Base-by-base conservation (phyloP, 2,888 invertebrate species). In the Steromphala cineraria region DNA sequence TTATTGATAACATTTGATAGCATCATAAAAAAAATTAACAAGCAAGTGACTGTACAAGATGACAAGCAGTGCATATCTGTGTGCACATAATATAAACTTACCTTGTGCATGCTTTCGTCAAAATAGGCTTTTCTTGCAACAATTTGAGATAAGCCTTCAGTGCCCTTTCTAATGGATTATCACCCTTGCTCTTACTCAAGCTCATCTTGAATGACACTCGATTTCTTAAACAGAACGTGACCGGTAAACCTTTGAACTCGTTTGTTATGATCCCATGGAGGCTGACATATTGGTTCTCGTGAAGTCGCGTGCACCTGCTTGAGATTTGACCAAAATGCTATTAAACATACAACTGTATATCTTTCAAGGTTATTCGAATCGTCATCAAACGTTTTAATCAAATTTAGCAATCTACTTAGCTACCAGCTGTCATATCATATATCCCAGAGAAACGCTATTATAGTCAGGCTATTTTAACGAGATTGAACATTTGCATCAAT, bases 71-170 rank as follows among this genome's bases (percentile, higher is more conserved):
- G n/a, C n/a, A n/a, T n/a, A n/a, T n/a, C n/a, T n/a, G n/a, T n/a
- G n/a, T 36, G 2, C 7, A 56, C 56, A 24, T 13, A 7, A 24
- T 10, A 7, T 5, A 7, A 0, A 56, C 85, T 24, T 78, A 89
- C 90, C 88, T 90, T 67, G 90, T 89, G 56, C 87, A 82, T 7
- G 89, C 83, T 85, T 90, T 91, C 2, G 91, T 90, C n/a, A 90
- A 53, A 17, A 91, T 79, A 10, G 91, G 91, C 78, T 84, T 83
- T 21, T 86, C 82, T 79, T 90, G 87, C 36, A 91, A 75, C 19
- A 84, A 78, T 62, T 85, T 81, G 10, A 86, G 40, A 81, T 91
- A 91, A 52, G 87, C 86, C 46, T 82, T 84, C 8, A 90, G 80
- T 5, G 87, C 81, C 28, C 83, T 86, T 53, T 89, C 87, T 24